These are phyloP conservation scores for Hestina assimilis DNA, from an alignment of 1,140 invertebrate genomes.

Conservation along the genomic window DNA sequence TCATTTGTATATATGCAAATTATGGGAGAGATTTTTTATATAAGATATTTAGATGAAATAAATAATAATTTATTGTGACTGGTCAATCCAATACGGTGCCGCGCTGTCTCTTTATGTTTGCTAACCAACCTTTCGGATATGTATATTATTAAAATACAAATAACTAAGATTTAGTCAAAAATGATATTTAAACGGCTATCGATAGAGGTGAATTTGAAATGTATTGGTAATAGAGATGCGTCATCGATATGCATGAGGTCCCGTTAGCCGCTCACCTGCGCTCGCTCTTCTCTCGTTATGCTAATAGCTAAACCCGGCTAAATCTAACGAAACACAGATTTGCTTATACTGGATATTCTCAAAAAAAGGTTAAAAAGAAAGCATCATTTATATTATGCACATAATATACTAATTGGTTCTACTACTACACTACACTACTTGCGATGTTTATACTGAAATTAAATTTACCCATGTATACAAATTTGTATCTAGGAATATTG, in stretches of 20 bases:
- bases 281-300: slow-evolving; percentile 72
- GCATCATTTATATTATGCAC: no score
- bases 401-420: no score
- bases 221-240: slow-evolving; percentile 47
- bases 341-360: slow-evolving; percentile 10
- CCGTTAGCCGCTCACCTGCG: slow-evolving; percentile 74
- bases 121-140: slow-evolving; percentile 36
- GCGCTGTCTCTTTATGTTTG: slow-evolving; percentile 55
- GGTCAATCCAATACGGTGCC: slow-evolving; percentile 49
- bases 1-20: no score
- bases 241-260: slow-evolving; percentile 48
- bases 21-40: slow-evolving; percentile 2
- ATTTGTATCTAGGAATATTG: no score
- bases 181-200: slow-evolving; percentile 33
- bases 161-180: slow-evolving; percentile 29
- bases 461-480: no score
- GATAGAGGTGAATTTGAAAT: slow-evolving; percentile 51
- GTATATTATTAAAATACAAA: slow-evolving; percentile 40
- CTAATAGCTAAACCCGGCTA: slow-evolving; percentile 60
- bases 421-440: no score
- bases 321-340: slow-evolving; percentile 22
- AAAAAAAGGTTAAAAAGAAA: neutral
- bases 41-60: slow-evolving; percentile 34
- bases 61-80: slow-evolving; percentile 61
- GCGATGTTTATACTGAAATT: no score